Percentiles rank a stretch among this genome's conserved stretches.
These are phyloP conservation scores for Dreissena polymorpha DNA, from an alignment of 1,140 invertebrate species.

Conservation along the genomic window DNA sequence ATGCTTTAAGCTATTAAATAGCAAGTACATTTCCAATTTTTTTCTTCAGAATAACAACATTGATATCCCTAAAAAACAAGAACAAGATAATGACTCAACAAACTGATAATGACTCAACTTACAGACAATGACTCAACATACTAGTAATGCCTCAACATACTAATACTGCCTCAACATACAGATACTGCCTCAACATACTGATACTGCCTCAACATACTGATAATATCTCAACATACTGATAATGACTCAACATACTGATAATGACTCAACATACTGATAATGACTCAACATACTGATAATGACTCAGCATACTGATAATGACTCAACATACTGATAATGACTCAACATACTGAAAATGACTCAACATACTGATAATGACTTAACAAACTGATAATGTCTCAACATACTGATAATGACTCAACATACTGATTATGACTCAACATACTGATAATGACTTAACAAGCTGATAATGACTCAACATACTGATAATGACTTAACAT, in stretches of 20 bases:
- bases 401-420: constrained; percentile 74
- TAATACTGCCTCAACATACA: constrained; percentile 72
- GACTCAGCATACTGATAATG: too few species aligned
- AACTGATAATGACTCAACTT: constrained; percentile 75
- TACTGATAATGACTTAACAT: too few species aligned
- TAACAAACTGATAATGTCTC: constrained; percentile 70
- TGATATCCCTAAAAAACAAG: too few species aligned
- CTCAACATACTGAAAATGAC: too few species aligned
- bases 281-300: constrained; percentile 73
- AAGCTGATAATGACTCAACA: constrained; percentile 75
- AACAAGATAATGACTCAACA: constrained; percentile 31
- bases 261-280: constrained; percentile 72
- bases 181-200: constrained; percentile 74
- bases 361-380: constrained; percentile 73
- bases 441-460: constrained; percentile 75
- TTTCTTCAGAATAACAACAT: too few species aligned
- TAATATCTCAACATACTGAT: constrained; percentile 73
- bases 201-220: constrained; percentile 73
- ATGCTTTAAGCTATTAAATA: too few species aligned
- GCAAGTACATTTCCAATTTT: too few species aligned
- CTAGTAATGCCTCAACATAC: constrained; percentile 74
- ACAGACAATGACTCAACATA: too few species aligned
- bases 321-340: constrained; percentile 74
- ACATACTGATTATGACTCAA: too few species aligned
- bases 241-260: constrained; percentile 74